phyloP scores from a whole-genome alignment of 64 coral and sea anemone species.

The Pocillopora damicornis region DNA sequence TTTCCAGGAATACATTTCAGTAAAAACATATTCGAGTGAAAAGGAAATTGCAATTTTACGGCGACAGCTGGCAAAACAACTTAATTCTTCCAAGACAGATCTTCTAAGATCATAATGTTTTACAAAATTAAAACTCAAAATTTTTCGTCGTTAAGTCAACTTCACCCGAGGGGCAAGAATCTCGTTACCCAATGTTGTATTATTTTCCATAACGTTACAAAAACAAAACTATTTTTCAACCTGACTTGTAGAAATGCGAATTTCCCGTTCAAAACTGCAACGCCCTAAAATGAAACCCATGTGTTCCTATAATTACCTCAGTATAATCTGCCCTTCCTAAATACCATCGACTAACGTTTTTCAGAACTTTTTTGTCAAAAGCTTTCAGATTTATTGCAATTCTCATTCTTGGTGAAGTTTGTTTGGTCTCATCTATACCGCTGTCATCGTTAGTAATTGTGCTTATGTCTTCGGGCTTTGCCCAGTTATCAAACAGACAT shows the following conservation, averaged over 20 bases:
- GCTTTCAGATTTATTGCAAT: background rate
- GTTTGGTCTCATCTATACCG: background rate
- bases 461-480: background rate
- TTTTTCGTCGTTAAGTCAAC: slow-evolving; percentile 3
- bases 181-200: background rate
- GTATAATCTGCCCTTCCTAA: background rate
- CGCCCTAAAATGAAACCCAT: background rate
- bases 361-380: background rate
- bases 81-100: slow-evolving; percentile 23
- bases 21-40: background rate
- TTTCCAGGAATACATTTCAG: background rate
- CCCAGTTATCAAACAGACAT: slow-evolving; percentile 16
- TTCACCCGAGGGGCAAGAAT: background rate
- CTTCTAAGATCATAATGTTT: slow-evolving; percentile 29
- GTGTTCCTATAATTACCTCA: background rate
- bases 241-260: background rate
- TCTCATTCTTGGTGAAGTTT: background rate
- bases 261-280: background rate
- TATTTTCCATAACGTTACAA: background rate
- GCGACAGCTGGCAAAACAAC: slow-evolving; percentile 34
- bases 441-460: slow-evolving; percentile 25
- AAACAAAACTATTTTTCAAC: background rate
- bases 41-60: slow-evolving; percentile 30
- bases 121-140: slow-evolving; percentile 29
- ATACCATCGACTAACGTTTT: background rate